phyloP scores from a whole-genome alignment of 2,888 invertebrate species.

The Microdon myrmicae region DNA sequence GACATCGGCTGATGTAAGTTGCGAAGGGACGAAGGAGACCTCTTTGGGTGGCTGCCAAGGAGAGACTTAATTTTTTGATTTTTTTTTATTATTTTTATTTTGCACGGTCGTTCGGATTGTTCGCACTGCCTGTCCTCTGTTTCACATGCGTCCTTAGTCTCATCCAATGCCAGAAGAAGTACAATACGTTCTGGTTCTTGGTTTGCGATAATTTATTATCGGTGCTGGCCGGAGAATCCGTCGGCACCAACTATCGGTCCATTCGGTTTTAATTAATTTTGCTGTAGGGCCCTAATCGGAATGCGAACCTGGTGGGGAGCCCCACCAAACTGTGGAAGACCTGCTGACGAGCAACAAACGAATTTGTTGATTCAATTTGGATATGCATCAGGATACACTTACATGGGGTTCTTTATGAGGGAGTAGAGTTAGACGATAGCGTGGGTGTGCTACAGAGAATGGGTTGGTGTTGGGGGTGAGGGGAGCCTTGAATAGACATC shows the following conservation, averaged over 20 bases:
- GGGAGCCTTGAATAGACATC: too few species aligned
- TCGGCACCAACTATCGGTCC: constrained; percentile 36
- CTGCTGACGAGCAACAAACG: constrained; percentile 3
- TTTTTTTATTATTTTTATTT: too few species aligned
- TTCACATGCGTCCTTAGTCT: too few species aligned
- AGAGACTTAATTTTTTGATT: too few species aligned
- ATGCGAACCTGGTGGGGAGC: constrained; percentile 27
- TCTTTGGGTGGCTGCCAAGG: too few species aligned
- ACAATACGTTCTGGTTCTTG: constrained; percentile 12
- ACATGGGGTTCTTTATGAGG: too few species aligned
- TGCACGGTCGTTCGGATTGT: too few species aligned
- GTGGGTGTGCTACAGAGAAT: background rate
- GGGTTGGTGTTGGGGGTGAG: background rate
- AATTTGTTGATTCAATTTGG: constrained; percentile 23
- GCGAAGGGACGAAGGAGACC: too few species aligned
- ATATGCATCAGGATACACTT: constrained; percentile 22
- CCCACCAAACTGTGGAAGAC: constrained; percentile 4
- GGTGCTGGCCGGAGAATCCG: constrained; percentile 32
- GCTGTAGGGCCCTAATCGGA: constrained; percentile 38
- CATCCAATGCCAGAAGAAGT: too few species aligned
- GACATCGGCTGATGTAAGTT: too few species aligned
- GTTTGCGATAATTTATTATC: constrained; percentile 37
- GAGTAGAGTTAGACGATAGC: too few species aligned
- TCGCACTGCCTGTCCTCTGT: too few species aligned
- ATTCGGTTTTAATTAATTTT: constrained; percentile 42